These are phyloP conservation scores for Gymnosoma rotundatum DNA, from an alignment of 2,888 invertebrate genomes.

Conservation along the genomic window DNA sequence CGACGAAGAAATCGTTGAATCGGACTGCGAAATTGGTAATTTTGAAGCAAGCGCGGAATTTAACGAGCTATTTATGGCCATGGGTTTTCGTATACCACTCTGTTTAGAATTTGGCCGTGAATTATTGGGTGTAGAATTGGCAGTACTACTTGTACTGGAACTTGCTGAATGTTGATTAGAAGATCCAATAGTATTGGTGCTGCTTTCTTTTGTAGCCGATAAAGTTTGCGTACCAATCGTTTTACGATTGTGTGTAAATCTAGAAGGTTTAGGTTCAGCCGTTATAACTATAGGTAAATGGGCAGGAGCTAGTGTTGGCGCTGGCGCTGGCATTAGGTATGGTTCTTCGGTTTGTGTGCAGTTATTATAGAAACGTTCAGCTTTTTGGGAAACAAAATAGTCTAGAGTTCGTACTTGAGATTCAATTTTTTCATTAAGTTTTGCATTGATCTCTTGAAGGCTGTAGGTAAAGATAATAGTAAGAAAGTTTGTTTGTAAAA, in stretches of 20 bases:
- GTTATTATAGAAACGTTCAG: slow-evolving; percentile 79
- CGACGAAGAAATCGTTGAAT: slow-evolving; percentile 81
- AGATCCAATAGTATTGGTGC: slow-evolving; percentile 78
- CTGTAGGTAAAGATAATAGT: slow-evolving; percentile 71
- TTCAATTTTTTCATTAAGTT: slow-evolving; percentile 84
- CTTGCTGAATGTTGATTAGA: slow-evolving; percentile 77
- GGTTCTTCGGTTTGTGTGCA: slow-evolving; percentile 80
- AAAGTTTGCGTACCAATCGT: slow-evolving; percentile 72
- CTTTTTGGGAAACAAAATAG: slow-evolving; percentile 78
- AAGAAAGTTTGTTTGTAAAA: not conserved
- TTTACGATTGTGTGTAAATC: slow-evolving; percentile 66
- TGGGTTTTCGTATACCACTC: slow-evolving; percentile 82
- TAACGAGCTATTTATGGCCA: slow-evolving; percentile 55
- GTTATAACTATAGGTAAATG: slow-evolving; percentile 33
- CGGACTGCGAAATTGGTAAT: slow-evolving; percentile 84
- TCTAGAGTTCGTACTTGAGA: slow-evolving; percentile 80
- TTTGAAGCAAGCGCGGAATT: slow-evolving; percentile 77
- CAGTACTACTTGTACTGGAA: slow-evolving; percentile 81
- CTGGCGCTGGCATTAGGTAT: not conserved
- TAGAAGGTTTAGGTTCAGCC: slow-evolving; percentile 71
- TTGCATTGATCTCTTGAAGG: slow-evolving; percentile 83
- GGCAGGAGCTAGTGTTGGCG: not conserved
- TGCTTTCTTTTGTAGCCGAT: slow-evolving; percentile 75
- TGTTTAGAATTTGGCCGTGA: slow-evolving; percentile 83
- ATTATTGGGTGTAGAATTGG: slow-evolving; percentile 81